Base-by-base conservation (phyloP, 2,888 invertebrate species). In the Phengaris arion region DNA sequence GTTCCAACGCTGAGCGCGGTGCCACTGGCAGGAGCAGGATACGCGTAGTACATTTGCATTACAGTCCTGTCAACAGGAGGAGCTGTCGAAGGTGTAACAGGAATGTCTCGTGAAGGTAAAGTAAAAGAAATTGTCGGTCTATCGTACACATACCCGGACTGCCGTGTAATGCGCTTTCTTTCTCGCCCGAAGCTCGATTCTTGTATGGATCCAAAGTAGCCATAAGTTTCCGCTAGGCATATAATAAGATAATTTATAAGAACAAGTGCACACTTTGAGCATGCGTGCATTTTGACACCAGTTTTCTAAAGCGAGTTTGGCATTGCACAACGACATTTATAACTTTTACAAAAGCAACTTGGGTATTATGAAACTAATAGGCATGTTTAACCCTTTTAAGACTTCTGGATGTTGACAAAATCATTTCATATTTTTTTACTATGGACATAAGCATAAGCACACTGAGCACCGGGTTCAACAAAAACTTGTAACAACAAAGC, bases 81-180 rank as follows among this genome's bases (percentile, higher is more conserved):
- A 80, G 87, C 88, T 87, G 89, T 87, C 76, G 88, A 87, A 85
- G 88, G 86, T 74, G 88, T 82, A 77, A 82, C 83, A 80, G 83
- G 81, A 57, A 84, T 81, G 75, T 85, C 82, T 80, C 80, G 82
- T 77, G 87, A 81, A 68, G 92, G 93, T 79, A 93, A 83, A 81
- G 89, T 87, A 82, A 93, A 93, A 75, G 92, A 85, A 80, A 92
- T 82, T 82, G 82, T 88, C 77, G 93, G 93, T 80, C 83, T 89
- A 76, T 91, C 84, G 80, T 93, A 93, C 83, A 89, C 87, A 84
- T 93, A 93, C 85, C 93, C 93, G 76, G 85, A 87, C 84, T 93
- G 91, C 3, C 93, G 88, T 79, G 85, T 87, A 72, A 85, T 82
- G 74, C 92, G 89, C 77, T 82, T 59, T 57, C 69, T 79, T 48